phyloP scores from a whole-genome alignment of 92 coral and sea anemone genomes.

The Porites divaricata region DNA sequence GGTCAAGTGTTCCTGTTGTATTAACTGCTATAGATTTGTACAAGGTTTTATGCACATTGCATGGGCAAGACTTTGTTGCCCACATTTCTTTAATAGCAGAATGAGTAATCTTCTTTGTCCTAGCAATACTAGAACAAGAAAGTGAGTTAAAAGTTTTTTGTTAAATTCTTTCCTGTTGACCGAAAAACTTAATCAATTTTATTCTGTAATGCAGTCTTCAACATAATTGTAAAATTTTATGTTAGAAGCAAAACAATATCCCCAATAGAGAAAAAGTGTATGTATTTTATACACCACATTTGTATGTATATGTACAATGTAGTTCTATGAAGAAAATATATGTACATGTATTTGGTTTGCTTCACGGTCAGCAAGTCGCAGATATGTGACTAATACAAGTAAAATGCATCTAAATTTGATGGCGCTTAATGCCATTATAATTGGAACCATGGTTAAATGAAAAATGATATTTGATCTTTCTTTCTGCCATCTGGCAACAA shows the following conservation, averaged over 20 bases:
- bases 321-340: too few species aligned
- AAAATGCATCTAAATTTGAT: too few species aligned
- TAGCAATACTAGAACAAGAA: constrained; percentile 21
- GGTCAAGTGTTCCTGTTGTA: neutral
- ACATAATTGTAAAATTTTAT: neutral
- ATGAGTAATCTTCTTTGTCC: constrained; percentile 27
- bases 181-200: neutral
- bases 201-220: neutral
- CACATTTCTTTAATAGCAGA: neutral
- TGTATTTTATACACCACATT: too few species aligned
- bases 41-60: neutral
- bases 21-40: neutral
- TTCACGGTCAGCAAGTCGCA: too few species aligned
- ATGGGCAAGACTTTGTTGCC: neutral
- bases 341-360: too few species aligned
- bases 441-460: too few species aligned
- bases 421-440: too few species aligned
- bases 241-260: neutral
- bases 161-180: neutral
- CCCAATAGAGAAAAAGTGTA: neutral
- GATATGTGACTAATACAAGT: too few species aligned
- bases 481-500: too few species aligned
- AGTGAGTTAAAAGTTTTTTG: neutral
- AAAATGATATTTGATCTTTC: too few species aligned
- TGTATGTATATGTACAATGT: too few species aligned